These are phyloP conservation scores for Caerostris darwini DNA, from an alignment of 1,140 invertebrate species.

Conservation along the genomic window DNA sequence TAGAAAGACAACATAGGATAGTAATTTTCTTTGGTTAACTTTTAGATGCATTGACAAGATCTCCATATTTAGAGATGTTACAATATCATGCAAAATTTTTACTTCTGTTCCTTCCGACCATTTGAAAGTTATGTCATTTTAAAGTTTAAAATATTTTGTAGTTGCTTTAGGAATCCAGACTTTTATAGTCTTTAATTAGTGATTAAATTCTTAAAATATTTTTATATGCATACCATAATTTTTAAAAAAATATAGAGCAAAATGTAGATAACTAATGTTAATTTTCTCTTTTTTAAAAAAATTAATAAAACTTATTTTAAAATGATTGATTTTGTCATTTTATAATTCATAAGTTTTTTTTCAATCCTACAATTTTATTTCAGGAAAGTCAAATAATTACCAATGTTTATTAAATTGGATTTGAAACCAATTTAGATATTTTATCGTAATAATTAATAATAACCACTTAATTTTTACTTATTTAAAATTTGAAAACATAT, in stretches of 20 bases:
- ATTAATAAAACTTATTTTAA: not conserved
- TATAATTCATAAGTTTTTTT: not conserved
- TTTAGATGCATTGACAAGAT: conserved; percentile 50
- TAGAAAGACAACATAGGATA: conserved; percentile 20
- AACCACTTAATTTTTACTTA: not conserved
- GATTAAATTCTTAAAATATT: not conserved
- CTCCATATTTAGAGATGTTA: conserved; percentile 35
- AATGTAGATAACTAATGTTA: conserved; percentile 7
- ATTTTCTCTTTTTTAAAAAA: not conserved
- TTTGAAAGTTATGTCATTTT: conserved; percentile 42
- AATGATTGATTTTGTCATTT: not conserved
- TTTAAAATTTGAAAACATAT: conserved; percentile 4
- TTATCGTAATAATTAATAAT: not conserved
- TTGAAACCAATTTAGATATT: too few relatives aligned
- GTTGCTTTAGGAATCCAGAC: not conserved
- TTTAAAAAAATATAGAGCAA: conserved; percentile 14
- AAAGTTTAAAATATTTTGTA: conserved; percentile 45
- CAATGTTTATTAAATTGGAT: too few relatives aligned
- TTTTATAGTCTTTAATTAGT: not conserved
- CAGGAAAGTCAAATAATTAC: too few relatives aligned
- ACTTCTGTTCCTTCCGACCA: conserved; percentile 22
- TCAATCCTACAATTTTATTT: not conserved
- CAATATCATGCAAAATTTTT: not conserved
- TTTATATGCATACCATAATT: conserved; percentile 12
- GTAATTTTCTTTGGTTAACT: conserved; percentile 3